These are phyloP conservation scores for Falco biarmicus DNA, from an alignment of 2,797 vertebrate species.

Conservation along the genomic window DNA sequence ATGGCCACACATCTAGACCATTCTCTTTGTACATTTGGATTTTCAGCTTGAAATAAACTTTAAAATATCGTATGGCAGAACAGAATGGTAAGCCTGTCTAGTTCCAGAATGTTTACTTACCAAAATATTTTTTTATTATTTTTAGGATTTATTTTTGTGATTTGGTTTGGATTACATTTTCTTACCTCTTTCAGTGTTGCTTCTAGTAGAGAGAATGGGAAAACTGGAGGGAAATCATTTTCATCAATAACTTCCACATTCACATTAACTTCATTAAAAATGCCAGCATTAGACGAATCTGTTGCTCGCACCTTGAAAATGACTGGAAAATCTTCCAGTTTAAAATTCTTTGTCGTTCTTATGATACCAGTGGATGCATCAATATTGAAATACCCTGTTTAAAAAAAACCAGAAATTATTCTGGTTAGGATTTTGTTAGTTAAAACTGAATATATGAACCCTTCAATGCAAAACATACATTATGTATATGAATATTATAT, in stretches of 20 bases:
- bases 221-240: slow-evolving; percentile 61
- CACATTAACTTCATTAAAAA: slow-evolving; percentile 52
- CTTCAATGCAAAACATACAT: background rate
- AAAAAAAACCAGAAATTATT: background rate
- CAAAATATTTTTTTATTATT: background rate
- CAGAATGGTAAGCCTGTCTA: background rate
- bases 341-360: slow-evolving; percentile 46
- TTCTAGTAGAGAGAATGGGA: slow-evolving; percentile 48
- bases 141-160: background rate
- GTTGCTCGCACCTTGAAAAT: slow-evolving; percentile 45
- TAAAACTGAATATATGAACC: background rate
- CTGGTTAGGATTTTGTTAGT: background rate
- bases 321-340: slow-evolving; percentile 52
- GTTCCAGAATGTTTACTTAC: background rate
- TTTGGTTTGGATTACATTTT: background rate
- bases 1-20: background rate
- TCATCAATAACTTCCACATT: slow-evolving; percentile 40
- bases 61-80: background rate
- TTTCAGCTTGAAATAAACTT: slow-evolving; percentile 2
- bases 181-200: slow-evolving; percentile 62
- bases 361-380: slow-evolving; percentile 46
- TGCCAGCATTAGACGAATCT: background rate
- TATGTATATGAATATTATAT: background rate
- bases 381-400: slow-evolving; percentile 61
- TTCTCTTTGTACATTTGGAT: background rate